Percentiles rank a stretch among this genome's conserved stretches.
phyloP scores from a whole-genome alignment of 2,888 invertebrate species.

The Flabesymbios commensalis region DNA sequence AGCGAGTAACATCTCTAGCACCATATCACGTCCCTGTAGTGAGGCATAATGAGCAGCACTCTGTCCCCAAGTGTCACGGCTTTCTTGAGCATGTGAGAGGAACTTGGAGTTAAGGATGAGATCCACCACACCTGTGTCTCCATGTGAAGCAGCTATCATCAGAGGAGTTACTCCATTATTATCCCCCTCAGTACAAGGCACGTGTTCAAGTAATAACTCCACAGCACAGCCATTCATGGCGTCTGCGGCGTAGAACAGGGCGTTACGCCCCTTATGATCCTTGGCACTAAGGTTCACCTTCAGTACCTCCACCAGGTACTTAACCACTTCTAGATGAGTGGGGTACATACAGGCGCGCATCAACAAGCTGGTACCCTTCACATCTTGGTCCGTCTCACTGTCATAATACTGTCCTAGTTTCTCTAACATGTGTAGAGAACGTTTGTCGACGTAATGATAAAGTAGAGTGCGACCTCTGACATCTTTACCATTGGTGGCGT shows the following conservation, averaged over 20 bases:
- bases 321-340: conserved; percentile 17
- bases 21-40: conserved; percentile 22
- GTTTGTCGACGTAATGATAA: conserved; percentile 30
- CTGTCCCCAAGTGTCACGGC: conserved; percentile 23
- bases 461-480: conserved; percentile 26
- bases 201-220: conserved; percentile 24
- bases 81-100: conserved; percentile 14
- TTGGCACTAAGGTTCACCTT: conserved; percentile 24
- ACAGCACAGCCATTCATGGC: conserved; percentile 23
- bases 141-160: conserved; percentile 30
- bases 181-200: conserved; percentile 18
- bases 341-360: conserved; percentile 31
- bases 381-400: conserved; percentile 15
- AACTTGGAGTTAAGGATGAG: conserved; percentile 27
- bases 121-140: conserved; percentile 24
- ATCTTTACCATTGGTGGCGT: conserved; percentile 23
- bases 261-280: conserved; percentile 17
- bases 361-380: conserved; percentile 24
- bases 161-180: conserved; percentile 23
- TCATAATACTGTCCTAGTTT: conserved; percentile 2
- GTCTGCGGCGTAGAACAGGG: conserved; percentile 36
- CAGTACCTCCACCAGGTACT: conserved; percentile 29
- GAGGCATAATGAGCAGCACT: conserved; percentile 33
- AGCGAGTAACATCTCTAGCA: conserved; percentile 13
- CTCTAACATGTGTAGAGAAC: conserved; percentile 21